Base-by-base conservation (phyloP, 2,888 invertebrate genomes). In the Lochmaea capreae region DNA sequence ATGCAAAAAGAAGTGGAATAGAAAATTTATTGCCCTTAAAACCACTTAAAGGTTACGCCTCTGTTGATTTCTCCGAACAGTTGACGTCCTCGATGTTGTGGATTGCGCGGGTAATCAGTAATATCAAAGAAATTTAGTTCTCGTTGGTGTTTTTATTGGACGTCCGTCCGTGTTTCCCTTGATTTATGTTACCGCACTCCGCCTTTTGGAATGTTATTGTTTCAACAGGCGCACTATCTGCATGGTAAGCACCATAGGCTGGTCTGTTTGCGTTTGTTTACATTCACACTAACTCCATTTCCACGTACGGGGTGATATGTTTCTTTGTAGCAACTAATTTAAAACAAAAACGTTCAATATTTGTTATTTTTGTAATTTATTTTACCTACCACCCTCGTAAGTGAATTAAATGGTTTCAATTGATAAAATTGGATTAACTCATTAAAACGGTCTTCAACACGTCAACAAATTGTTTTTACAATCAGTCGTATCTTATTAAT, bases 181-280 rank as follows among this genome's bases (percentile, higher is more conserved):
- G 77, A 82, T 82, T 82, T 83, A 83, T 80, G 74, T 79, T 72
- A 67, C 76, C 79, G 63, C 43, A 70, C 78, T 72, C 81, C 79
- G 77, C 77, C 82, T 76, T 75, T 76, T 72, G 82, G 82, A 83
- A 83, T 83, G 83, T 83, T 83, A 83, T 83, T 83, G 83, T 83
- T 83, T 83, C 79, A 80, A 77, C 74, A 71, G 69, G 77, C 78
- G 78, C 79, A 83, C 81, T 83, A 80, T 82, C 80, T 82, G 80
- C 82, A 83, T 81, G 83, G 81, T 81, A 82, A 83, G 49, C 49
- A n/a, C 5, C 8, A 14, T n/a, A 8, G 49, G 8, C n/a, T 49
- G 49, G n/a, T 49, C 49, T n/a, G 81, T 77, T 77, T 65, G 76
- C 72, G 72, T 76, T 69, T 68, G 67, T 70, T 74, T 75, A 71